These are phyloP conservation scores for Pseudotriccus pelzelni DNA, from an alignment of 2,797 vertebrate genomes.

Conservation along the genomic window DNA sequence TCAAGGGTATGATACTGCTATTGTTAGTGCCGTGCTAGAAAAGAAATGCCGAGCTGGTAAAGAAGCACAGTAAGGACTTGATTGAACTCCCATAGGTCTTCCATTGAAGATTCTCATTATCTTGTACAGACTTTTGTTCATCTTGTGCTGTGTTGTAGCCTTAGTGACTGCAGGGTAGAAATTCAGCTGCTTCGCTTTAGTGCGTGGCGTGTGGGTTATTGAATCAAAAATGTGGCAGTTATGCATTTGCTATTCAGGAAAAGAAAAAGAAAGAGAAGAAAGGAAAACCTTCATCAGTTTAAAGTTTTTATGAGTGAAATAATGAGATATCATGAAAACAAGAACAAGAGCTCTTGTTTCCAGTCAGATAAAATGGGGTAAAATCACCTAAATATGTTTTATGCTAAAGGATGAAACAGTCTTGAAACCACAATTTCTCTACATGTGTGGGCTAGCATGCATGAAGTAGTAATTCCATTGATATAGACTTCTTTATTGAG, in stretches of 20 bases:
- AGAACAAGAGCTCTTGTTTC: neutral
- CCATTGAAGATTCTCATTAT: slow-evolving; percentile 55
- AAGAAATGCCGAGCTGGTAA: neutral
- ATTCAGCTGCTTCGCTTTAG: neutral
- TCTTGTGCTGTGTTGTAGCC: neutral
- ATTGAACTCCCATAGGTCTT: slow-evolving; percentile 40
- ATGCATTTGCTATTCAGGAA: neutral
- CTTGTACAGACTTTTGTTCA: slow-evolving; percentile 15
- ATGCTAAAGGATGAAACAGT: neutral
- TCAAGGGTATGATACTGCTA: neutral
- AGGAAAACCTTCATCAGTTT: neutral
- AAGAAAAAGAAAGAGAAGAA: neutral
- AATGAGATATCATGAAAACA: neutral
- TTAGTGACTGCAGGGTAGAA: slow-evolving; percentile 16
- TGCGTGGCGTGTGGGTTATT: neutral
- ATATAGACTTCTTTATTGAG: neutral
- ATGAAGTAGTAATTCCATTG: neutral
- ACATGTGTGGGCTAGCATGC: rapidly evolving
- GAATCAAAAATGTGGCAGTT: neutral
- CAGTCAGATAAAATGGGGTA: neutral
- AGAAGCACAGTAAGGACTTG: neutral
- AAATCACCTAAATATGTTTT: neutral
- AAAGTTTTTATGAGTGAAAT: neutral
- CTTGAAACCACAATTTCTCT: neutral
- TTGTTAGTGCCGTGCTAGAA: neutral